phyloP scores from a whole-genome alignment of 2,888 invertebrate genomes.

The Tipula confusa region DNA sequence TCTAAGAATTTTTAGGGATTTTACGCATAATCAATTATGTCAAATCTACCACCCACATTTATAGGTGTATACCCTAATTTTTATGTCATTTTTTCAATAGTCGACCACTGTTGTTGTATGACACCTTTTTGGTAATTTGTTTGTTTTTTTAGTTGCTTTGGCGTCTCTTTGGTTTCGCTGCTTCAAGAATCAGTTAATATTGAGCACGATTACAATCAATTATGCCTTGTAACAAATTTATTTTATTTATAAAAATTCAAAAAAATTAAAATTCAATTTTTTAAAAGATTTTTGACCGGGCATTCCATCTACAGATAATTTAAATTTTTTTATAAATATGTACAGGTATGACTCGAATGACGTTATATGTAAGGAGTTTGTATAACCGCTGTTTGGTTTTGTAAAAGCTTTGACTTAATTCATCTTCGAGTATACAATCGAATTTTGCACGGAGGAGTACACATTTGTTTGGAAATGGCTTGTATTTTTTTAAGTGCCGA shows the following conservation, averaged over 20 bases:
- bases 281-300: conserved; percentile 20
- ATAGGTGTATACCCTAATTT: neutral
- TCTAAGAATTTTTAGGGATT: neutral
- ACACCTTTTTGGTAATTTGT: neutral
- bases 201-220: neutral
- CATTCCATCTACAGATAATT: neutral
- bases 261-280: neutral
- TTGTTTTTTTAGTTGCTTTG: neutral
- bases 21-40: neutral
- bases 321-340: neutral
- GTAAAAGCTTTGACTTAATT: too few species aligned
- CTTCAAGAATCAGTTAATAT: neutral
- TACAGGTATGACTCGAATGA: neutral
- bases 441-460: too few species aligned
- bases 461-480: too few species aligned
- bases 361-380: too few species aligned
- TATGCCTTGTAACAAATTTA: neutral
- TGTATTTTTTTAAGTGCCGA: too few species aligned
- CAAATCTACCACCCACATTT: neutral
- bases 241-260: neutral
- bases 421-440: too few species aligned
- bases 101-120: neutral
- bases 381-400: too few species aligned
- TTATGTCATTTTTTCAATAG: neutral
- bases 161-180: neutral